A percentile compares a stretch with the other conserved stretches of the same genome.
Conservation (phyloP, 2,888 invertebrate species). For the Apamea epomidion region DNA sequence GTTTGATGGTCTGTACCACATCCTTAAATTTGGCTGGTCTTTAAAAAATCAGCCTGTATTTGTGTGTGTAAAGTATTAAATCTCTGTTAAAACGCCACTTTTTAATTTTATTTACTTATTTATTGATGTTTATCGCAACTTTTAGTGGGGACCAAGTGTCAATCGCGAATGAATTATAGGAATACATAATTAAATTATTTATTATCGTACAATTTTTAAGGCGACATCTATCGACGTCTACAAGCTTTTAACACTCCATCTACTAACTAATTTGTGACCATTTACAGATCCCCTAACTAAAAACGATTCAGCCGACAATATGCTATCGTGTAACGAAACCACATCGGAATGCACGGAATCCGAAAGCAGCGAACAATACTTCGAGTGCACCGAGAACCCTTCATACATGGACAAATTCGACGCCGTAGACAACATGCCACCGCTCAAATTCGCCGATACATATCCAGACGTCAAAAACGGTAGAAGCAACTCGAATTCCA, state of each 20-base stretch:
- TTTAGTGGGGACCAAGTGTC: not conserved
- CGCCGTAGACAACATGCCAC: slow-evolving; percentile 77
- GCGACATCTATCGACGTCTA: not conserved
- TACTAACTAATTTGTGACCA: slow-evolving; percentile 15
- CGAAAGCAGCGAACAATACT: slow-evolving; percentile 89
- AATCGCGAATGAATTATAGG: not conserved
- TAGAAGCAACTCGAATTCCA: slow-evolving; percentile 72
- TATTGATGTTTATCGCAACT: not conserved
- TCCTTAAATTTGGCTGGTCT: too few relatives aligned
- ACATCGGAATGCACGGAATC: slow-evolving; percentile 89
- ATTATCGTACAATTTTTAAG: not conserved
- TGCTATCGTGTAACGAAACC: slow-evolving; percentile 88
- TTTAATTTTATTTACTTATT: not conserved
- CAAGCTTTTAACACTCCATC: not conserved
- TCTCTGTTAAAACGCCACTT: not conserved
- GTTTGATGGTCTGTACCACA: too few relatives aligned
- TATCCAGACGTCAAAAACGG: slow-evolving; percentile 76
- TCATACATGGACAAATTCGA: slow-evolving; percentile 82
- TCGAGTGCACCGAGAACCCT: slow-evolving; percentile 86
- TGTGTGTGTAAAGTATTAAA: not conserved
- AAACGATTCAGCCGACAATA: slow-evolving; percentile 88
- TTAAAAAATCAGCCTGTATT: too few relatives aligned
- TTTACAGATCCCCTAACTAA: slow-evolving; percentile 85
- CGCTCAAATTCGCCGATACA: slow-evolving; percentile 79
- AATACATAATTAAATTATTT: not conserved